These are phyloP conservation scores for Eumeta japonica DNA, from an alignment of 1,140 invertebrate genomes.

Conservation along the genomic window DNA sequence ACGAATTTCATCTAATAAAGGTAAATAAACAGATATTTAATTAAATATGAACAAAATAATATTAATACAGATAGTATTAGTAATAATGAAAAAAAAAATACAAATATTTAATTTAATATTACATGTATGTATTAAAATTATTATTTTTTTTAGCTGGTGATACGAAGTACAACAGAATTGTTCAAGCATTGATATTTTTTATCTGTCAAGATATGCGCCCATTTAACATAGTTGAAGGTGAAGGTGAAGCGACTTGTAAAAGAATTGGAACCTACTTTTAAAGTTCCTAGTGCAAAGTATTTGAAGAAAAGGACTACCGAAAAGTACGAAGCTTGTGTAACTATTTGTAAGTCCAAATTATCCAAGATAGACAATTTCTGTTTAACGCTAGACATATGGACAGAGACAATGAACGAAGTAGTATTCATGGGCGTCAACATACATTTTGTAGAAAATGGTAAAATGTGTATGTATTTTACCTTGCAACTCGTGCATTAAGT, in stretches of 20 bases:
- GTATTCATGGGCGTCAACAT: slow-evolving; percentile 14
- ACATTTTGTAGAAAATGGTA: slow-evolving; percentile 15
- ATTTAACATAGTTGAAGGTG: too few relatives aligned
- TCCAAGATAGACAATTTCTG: slow-evolving; percentile 14
- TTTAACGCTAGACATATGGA: slow-evolving; percentile 15
- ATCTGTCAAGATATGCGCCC: too few relatives aligned
- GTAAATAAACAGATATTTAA: neutral
- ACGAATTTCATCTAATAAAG: slow-evolving; percentile 1
- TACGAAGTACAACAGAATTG: neutral
- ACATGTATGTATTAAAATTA: too few relatives aligned
- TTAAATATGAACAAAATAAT: too few relatives aligned
- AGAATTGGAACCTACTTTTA: slow-evolving; percentile 11
- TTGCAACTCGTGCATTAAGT: slow-evolving; percentile 15
- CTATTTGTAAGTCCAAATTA: slow-evolving; percentile 13
- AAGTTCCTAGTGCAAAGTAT: slow-evolving; percentile 11
- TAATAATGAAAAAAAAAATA: slow-evolving; percentile 3
- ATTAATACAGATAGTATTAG: too few relatives aligned
- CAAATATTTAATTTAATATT: neutral
- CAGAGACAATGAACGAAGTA: slow-evolving; percentile 16
- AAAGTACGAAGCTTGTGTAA: slow-evolving; percentile 8
- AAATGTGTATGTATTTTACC: slow-evolving; percentile 16
- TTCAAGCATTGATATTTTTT: too few relatives aligned
- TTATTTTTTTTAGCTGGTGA: slow-evolving; percentile 2
- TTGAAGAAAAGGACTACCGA: slow-evolving; percentile 13
- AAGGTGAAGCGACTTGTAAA: slow-evolving; percentile 9